Conservation (phyloP, 1,140 invertebrate species). For the Eufriesea mexicana region DNA sequence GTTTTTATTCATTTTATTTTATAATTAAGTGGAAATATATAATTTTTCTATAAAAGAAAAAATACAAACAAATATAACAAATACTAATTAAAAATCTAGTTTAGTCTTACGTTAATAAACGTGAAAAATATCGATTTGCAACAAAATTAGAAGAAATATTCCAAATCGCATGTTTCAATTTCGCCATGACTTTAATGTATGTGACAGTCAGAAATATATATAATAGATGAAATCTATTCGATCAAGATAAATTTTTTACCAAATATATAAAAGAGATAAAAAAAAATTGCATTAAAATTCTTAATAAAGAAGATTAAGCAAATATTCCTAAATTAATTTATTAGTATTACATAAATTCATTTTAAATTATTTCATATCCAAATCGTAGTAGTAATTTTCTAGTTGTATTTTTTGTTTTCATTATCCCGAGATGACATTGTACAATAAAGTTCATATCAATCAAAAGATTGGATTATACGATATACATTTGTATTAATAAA, state of each 20-base stretch:
- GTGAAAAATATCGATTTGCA: conserved; percentile 80
- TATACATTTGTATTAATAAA: background rate
- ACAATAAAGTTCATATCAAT: too few relatives aligned
- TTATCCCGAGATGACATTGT: too few relatives aligned
- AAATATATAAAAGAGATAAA: background rate
- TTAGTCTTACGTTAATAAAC: conserved; percentile 77
- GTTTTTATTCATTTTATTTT: background rate
- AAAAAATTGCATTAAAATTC: background rate
- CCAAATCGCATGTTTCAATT: conserved; percentile 77
- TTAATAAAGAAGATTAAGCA: too few relatives aligned
- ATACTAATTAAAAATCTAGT: background rate
- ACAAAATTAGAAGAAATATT: conserved; percentile 80
- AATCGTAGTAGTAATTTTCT: too few relatives aligned
- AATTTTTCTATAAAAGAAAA: conserved; percentile 10
- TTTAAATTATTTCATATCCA: too few relatives aligned
- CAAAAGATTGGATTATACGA: background rate
- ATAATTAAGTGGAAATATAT: background rate
- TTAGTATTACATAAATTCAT: too few relatives aligned
- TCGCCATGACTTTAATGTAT: conserved; percentile 73
- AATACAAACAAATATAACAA: background rate
- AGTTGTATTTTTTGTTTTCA: too few relatives aligned
- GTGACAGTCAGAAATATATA: background rate
- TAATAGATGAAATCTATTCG: too few relatives aligned
- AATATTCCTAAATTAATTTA: too few relatives aligned
- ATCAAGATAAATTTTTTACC: too few relatives aligned